These are phyloP conservation scores for Xylota sylvarum DNA, from an alignment of 2,888 invertebrate species.

Conservation along the genomic window DNA sequence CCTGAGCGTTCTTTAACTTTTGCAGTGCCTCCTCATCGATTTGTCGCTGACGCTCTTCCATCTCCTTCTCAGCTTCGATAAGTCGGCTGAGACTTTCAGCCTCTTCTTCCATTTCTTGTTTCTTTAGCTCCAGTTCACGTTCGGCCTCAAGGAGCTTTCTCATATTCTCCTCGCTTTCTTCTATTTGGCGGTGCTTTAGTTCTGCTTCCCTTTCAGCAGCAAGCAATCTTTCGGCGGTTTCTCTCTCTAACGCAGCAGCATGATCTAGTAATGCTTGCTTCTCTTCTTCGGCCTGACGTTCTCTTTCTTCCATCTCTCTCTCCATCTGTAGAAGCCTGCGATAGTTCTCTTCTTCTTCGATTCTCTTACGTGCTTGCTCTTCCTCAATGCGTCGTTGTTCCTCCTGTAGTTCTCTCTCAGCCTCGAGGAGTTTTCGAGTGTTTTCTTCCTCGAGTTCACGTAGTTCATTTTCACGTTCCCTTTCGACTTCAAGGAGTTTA, in stretches of 20 bases:
- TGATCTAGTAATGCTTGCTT: conserved; percentile 39
- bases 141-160: conserved; percentile 59
- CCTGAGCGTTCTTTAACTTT: conserved; percentile 78
- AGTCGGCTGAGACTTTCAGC: conserved; percentile 57
- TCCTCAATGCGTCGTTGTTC: conserved; percentile 78
- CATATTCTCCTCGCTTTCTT: conserved; percentile 67
- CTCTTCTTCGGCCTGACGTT: conserved; percentile 50
- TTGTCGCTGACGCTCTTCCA: conserved; percentile 81
- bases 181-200: conserved; percentile 40
- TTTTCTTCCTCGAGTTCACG: conserved; percentile 79
- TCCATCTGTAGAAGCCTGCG: conserved; percentile 79
- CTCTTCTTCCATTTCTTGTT: conserved; percentile 70
- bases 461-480: conserved; percentile 78
- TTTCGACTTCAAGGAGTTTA: conserved; percentile 53
- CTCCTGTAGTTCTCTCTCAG: conserved; percentile 78
- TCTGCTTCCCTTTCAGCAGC: conserved; percentile 57
- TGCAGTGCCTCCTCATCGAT: conserved; percentile 80
- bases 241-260: conserved; percentile 39
- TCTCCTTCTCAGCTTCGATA: conserved; percentile 82
- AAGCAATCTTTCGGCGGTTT: conserved; percentile 43
- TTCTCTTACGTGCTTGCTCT: conserved; percentile 70
- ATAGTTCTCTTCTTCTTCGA: conserved; percentile 79
- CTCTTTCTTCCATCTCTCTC: conserved; percentile 54
- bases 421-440: conserved; percentile 77
- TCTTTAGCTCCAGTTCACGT: conserved; percentile 55